phyloP scores from a whole-genome alignment of 2,797 vertebrate species.

The Lerista edwardsae region DNA sequence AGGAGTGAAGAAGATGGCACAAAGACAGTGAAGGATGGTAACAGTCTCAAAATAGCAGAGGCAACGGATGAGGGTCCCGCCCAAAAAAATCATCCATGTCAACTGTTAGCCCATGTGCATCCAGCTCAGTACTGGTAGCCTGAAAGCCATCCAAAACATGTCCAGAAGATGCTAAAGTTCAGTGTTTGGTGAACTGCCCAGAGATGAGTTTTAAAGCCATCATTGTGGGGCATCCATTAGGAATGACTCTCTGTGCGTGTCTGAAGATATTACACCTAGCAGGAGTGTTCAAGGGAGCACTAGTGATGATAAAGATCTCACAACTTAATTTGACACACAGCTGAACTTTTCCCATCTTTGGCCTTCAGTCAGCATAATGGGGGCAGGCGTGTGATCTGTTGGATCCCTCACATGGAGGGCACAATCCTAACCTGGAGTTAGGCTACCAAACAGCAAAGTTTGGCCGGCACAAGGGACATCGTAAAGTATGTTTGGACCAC shows the following conservation, averaged over 20 bases:
- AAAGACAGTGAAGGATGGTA: not conserved
- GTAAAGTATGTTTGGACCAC: too few species aligned
- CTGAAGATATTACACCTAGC: not conserved
- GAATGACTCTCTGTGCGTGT: not conserved
- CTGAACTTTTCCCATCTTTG: not conserved
- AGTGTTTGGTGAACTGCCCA: not conserved
- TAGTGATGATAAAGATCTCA: not conserved
- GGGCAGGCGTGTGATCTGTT: not conserved
- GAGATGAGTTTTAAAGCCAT: not conserved
- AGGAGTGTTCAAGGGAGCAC: not conserved
- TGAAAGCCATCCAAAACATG: not conserved
- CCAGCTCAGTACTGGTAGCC: not conserved
- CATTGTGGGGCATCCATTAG: not conserved
- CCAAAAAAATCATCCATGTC: not conserved
- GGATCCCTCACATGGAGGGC: not conserved
- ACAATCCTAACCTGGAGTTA: too few species aligned
- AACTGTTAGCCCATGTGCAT: not conserved
- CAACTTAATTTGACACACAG: not conserved
- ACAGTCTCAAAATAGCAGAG: not conserved
- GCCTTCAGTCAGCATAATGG: not conserved
- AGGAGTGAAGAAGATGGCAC: not conserved
- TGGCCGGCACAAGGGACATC: too few species aligned
- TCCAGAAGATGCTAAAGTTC: not conserved
- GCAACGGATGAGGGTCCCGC: not conserved
- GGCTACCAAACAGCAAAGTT: too few species aligned